A percentile compares a stretch with the other conserved stretches of the same genome.
Evolutionary conservation across 2,113 vertebrate species (phyloP).

Genomic region (Mesembrinibis cayennensis): DNA sequence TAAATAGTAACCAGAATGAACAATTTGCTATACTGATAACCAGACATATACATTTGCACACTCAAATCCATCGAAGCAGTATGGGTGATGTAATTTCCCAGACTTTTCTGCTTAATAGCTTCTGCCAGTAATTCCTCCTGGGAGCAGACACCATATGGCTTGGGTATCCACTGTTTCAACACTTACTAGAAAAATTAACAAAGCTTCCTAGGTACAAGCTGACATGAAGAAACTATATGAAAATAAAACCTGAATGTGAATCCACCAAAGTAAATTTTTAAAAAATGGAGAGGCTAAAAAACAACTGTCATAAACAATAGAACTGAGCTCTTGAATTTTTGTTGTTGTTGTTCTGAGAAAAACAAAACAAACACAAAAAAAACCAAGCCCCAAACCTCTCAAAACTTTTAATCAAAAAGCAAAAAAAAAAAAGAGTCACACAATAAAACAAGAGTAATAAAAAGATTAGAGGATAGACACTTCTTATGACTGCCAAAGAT

Average conservation of each 20-base stretch:
- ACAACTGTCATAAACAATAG: not conserved
- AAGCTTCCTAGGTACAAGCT: not conserved
- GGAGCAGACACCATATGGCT: not conserved
- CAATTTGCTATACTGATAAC: not conserved
- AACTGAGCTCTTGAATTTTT: not conserved
- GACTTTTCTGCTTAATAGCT: not conserved
- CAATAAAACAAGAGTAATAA: not conserved
- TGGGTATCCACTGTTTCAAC: not conserved
- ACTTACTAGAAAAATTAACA: not conserved
- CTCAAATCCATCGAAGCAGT: not conserved
- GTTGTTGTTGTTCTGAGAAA: not conserved
- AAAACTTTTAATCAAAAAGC: not conserved
- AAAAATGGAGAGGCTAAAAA: not conserved
- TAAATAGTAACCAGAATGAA: not conserved
- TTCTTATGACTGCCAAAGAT: not conserved
- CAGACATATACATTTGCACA: not conserved
- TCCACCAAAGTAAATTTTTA: not conserved
- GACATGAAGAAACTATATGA: not conserved
- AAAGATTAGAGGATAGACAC: not conserved
- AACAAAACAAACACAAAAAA: not conserved
- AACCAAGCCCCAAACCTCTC: fast-evolving
- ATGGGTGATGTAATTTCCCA: not conserved
- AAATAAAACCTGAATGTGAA: not conserved
- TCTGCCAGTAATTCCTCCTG: not conserved
- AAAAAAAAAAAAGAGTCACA: not conserved